Conservation (phyloP, 2,888 invertebrate genomes). For the Nemurella pictetii region DNA sequence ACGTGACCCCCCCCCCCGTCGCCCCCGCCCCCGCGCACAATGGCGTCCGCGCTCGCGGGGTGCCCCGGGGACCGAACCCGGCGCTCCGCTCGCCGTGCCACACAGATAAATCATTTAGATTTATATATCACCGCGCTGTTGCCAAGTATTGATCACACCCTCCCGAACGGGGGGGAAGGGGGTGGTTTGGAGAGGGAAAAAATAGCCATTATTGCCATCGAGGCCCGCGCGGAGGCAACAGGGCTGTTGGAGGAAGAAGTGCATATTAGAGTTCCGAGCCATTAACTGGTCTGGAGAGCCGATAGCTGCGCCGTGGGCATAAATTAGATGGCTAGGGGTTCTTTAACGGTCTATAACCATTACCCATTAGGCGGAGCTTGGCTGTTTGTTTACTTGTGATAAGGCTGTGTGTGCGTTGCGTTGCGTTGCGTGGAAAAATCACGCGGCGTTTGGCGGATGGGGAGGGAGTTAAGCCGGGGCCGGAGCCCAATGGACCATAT, state of each 20-base stretch:
- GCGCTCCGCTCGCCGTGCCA: background rate
- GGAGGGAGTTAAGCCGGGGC: background rate
- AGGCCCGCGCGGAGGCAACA: background rate
- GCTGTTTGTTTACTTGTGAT: background rate
- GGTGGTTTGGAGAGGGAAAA: no score
- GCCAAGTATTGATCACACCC: slow-evolving; percentile 17
- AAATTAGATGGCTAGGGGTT: background rate
- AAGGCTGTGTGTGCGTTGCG: background rate
- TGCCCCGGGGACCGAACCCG: background rate
- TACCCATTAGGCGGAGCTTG: background rate
- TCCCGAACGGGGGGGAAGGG: background rate
- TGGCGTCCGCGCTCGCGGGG: background rate
- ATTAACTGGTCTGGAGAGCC: background rate
- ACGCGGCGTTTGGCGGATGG: background rate
- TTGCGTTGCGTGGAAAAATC: background rate
- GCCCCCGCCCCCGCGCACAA: no score
- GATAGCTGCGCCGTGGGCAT: background rate
- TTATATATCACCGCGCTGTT: background rate
- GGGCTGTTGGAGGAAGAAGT: background rate
- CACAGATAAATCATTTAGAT: slow-evolving; percentile 19
- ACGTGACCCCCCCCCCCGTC: no score
- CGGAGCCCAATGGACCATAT: background rate
- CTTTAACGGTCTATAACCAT: background rate
- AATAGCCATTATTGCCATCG: background rate
- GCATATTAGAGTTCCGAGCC: background rate